Evolutionary conservation across 1,140 invertebrate genomes (phyloP).

Genomic region (Cydia splendana): DNA sequence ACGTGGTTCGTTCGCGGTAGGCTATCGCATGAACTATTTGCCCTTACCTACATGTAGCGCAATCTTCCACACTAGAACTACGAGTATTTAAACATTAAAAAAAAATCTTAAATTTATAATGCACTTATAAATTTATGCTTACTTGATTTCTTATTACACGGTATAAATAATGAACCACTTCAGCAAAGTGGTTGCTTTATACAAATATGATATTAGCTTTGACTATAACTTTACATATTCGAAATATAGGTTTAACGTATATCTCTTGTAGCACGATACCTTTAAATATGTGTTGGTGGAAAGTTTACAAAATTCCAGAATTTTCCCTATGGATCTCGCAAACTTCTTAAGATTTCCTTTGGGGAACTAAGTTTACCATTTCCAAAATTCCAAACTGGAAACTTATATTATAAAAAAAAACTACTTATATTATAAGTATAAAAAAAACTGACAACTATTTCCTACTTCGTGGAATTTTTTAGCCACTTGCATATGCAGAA

Average conservation of each 20-base stretch:
- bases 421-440: too few species aligned
- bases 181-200: not conserved
- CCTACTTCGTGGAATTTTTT: too few species aligned
- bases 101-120: constrained; percentile 20
- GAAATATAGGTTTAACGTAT: not conserved
- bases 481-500: too few species aligned
- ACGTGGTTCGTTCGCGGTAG: too few species aligned
- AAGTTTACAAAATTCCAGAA: too few species aligned
- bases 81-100: not conserved
- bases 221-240: not conserved
- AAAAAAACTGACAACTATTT: too few species aligned
- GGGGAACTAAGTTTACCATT: too few species aligned
- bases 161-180: not conserved
- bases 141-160: constrained; percentile 15
- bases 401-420: too few species aligned
- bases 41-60: constrained; percentile 15
- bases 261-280: not conserved
- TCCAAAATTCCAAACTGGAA: too few species aligned
- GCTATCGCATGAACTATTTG: constrained; percentile 13
- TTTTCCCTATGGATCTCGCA: too few species aligned
- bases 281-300: too few species aligned
- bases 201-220: constrained; percentile 33
- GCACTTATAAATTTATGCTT: constrained; percentile 23
- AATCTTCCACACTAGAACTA: not conserved
- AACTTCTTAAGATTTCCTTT: too few species aligned